These are phyloP conservation scores for Stenolophus ochropezus DNA, from an alignment of 2,888 invertebrate genomes.

Conservation along the genomic window DNA sequence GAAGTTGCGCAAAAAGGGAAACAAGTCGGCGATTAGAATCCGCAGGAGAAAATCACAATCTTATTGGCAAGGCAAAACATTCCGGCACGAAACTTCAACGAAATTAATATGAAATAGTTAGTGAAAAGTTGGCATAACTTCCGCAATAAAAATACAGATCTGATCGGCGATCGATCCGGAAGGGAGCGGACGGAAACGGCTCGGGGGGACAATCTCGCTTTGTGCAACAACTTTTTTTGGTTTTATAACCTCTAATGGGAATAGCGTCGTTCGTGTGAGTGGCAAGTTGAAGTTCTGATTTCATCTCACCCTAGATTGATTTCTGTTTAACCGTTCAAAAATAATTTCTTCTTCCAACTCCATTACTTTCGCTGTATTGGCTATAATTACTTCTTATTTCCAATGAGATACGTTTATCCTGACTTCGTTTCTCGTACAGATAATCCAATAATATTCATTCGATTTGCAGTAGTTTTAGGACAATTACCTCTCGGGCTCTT, in stretches of 20 bases:
- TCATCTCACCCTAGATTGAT: not conserved
- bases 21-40: slow-evolving; percentile 3
- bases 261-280: not conserved
- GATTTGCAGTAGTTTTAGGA: too few relatives aligned
- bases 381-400: too few relatives aligned
- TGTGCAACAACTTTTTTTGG: slow-evolving; percentile 3
- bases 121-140: slow-evolving; percentile 25
- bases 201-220: not conserved
- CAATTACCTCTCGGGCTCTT: too few relatives aligned
- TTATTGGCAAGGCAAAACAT: slow-evolving; percentile 21
- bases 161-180: not conserved
- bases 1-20: slow-evolving; percentile 5
- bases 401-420: too few relatives aligned
- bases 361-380: too few relatives aligned
- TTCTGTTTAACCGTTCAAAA: not conserved
- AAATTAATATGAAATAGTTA: slow-evolving; percentile 42
- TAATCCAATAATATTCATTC: too few relatives aligned
- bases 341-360: not conserved
- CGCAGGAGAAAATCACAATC: slow-evolving; percentile 27
- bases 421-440: too few relatives aligned
- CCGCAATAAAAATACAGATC: slow-evolving; percentile 14
- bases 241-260: not conserved
- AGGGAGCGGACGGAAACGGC: not conserved
- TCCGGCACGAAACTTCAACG: slow-evolving; percentile 13
- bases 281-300: not conserved